Evolutionary conservation across 2,113 vertebrate species (phyloP).

Genomic region (Clarias macrocephalus): DNA sequence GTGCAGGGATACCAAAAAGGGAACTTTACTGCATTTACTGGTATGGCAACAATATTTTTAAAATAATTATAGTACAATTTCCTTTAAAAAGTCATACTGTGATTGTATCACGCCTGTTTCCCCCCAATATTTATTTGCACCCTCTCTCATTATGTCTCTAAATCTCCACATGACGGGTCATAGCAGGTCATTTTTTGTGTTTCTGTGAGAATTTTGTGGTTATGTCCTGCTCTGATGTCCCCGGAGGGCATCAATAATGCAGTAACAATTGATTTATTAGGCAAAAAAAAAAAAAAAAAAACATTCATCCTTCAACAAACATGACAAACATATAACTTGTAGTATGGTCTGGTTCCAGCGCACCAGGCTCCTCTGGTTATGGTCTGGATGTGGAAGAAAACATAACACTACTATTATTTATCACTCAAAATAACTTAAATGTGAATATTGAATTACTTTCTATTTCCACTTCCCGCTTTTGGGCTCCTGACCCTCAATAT

Average conservation of each 20-base stretch:
- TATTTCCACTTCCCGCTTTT: no score
- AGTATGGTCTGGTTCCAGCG: no score
- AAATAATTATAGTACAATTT: not conserved
- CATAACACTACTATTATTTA: no score
- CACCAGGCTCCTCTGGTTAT: no score
- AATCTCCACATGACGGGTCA: constrained; percentile 95
- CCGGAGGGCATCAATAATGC: not conserved
- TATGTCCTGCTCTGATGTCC: not conserved
- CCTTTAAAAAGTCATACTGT: constrained; percentile 73
- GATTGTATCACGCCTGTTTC: constrained; percentile 97
- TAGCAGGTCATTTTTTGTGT: constrained; percentile 65
- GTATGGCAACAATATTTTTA: not conserved
- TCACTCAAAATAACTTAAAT: no score
- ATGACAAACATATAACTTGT: no score
- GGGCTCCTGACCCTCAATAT: no score
- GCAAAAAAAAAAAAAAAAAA: not conserved
- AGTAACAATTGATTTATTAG: not conserved
- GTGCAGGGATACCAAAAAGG: constrained; percentile 23
- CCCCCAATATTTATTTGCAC: constrained; percentile 90
- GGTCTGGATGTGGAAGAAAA: no score
- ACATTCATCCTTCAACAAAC: not conserved
- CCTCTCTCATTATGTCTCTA: constrained; percentile 94
- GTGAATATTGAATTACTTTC: no score
- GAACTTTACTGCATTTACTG: not conserved
- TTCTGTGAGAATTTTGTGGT: not conserved